Percentiles rank a stretch among this genome's conserved stretches.
These are phyloP conservation scores for Casuarius casuarius DNA, from an alignment of 2,113 vertebrate species.

Conservation along the genomic window DNA sequence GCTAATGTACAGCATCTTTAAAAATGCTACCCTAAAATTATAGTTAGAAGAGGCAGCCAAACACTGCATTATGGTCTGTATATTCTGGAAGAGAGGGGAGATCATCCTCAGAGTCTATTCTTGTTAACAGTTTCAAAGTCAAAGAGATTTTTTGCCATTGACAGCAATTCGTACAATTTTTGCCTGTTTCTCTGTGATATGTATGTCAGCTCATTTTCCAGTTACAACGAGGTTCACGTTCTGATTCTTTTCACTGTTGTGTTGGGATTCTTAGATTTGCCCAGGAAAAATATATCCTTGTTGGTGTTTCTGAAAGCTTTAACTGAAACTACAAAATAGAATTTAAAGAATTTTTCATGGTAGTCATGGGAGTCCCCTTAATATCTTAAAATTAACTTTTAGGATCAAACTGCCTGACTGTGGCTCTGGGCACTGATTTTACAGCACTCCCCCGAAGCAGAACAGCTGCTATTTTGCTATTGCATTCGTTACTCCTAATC, in stretches of 20 bases:
- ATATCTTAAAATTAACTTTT: not conserved
- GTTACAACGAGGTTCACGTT: not conserved
- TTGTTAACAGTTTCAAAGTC: not conserved
- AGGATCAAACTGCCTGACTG: not conserved
- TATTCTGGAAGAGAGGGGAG: not conserved
- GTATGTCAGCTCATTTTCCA: not conserved
- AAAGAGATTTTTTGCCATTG: not conserved
- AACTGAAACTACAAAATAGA: not conserved
- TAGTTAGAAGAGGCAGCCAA: not conserved
- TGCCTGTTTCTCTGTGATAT: not conserved
- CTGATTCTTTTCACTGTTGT: not conserved
- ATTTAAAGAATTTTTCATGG: not conserved
- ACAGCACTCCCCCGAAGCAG: not conserved
- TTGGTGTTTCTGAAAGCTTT: not conserved
- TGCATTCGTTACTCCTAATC: not conserved
- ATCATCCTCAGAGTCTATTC: not conserved
- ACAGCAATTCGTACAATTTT: not conserved
- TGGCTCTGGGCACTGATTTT: not conserved
- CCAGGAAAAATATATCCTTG: not conserved
- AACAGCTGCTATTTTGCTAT: not conserved
- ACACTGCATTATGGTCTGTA: not conserved
- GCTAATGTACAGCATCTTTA: not conserved
- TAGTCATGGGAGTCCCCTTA: accelerated
- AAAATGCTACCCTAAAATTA: not conserved
- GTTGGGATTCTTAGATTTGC: not conserved